Conservation (phyloP, 2,113 vertebrate genomes). For the Python bivittatus region DNA sequence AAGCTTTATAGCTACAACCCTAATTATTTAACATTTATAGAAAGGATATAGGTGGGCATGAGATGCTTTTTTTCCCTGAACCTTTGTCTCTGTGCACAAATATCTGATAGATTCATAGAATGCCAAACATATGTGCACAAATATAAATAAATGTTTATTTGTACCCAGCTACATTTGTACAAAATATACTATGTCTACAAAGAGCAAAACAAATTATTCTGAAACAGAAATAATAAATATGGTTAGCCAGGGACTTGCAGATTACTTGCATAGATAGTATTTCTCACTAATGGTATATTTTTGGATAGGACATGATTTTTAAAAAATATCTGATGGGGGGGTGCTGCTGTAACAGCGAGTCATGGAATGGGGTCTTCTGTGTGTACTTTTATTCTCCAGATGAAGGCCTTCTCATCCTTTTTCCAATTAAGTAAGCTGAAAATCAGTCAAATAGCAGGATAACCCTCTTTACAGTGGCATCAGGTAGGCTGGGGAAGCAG, state of each 20-base stretch:
- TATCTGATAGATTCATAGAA: slow-evolving; percentile 16
- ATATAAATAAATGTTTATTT: background rate
- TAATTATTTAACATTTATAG: slow-evolving; percentile 83
- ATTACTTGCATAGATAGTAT: background rate
- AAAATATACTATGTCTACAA: background rate
- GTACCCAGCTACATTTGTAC: background rate
- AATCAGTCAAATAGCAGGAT: background rate
- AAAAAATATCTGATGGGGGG: background rate
- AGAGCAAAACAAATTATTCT: background rate
- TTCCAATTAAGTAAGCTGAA: background rate
- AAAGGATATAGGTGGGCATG: slow-evolving; percentile 58
- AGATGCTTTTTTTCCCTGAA: slow-evolving; percentile 44
- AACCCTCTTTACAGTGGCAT: background rate
- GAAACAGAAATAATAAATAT: background rate
- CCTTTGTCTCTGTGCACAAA: slow-evolving; percentile 17
- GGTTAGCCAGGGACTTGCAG: background rate
- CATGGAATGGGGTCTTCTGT: background rate
- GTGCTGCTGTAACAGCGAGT: background rate
- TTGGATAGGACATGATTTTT: background rate
- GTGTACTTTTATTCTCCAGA: background rate
- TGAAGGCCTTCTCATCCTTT: background rate
- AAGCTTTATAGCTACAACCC: slow-evolving; percentile 79
- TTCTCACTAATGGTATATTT: background rate
- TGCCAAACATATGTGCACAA: background rate
- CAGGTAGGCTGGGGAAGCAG: background rate